A percentile compares a stretch with the other conserved stretches of the same genome.
Conservation (phyloP, 2,888 invertebrate species). For the Leucania comma region DNA sequence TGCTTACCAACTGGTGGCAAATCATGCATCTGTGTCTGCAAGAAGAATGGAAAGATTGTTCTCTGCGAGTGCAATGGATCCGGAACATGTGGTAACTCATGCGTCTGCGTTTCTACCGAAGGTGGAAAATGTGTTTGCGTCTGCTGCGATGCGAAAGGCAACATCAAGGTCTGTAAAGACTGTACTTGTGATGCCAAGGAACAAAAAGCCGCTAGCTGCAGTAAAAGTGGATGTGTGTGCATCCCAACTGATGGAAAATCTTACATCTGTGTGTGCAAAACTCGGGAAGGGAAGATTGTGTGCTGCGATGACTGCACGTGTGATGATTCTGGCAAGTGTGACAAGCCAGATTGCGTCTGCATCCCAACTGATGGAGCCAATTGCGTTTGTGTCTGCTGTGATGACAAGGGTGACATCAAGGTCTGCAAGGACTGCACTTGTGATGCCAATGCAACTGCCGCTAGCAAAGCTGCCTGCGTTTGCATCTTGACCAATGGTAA, state of each 20-base stretch:
- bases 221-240: constrained; percentile 68
- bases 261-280: constrained; percentile 54
- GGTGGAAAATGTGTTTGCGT: constrained; percentile 52
- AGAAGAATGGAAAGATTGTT: constrained; percentile 58
- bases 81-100: constrained; percentile 43
- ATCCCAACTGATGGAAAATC: constrained; percentile 58
- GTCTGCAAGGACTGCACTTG: constrained; percentile 63
- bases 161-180: constrained; percentile 56
- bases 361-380: constrained; percentile 53
- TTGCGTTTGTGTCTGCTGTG: constrained; percentile 66
- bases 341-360: constrained; percentile 55
- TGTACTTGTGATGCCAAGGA: constrained; percentile 50
- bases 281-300: constrained; percentile 28
- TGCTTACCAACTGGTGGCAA: constrained; percentile 67
- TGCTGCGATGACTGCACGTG: constrained; percentile 53
- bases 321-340: constrained; percentile 29
- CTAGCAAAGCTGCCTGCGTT: neutral
- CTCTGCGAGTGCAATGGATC: constrained; percentile 54
- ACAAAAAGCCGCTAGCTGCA: constrained; percentile 44
- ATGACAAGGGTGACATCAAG: constrained; percentile 10
- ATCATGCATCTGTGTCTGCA: constrained; percentile 67
- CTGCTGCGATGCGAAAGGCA: constrained; percentile 47
- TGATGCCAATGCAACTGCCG: neutral
- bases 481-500: neutral
- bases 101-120: constrained; percentile 51